Evolutionary conservation across 2,797 vertebrate species (phyloP), one percentile per base, ranked within the genome.

Genomic region (Streptopelia turtur): DNA sequence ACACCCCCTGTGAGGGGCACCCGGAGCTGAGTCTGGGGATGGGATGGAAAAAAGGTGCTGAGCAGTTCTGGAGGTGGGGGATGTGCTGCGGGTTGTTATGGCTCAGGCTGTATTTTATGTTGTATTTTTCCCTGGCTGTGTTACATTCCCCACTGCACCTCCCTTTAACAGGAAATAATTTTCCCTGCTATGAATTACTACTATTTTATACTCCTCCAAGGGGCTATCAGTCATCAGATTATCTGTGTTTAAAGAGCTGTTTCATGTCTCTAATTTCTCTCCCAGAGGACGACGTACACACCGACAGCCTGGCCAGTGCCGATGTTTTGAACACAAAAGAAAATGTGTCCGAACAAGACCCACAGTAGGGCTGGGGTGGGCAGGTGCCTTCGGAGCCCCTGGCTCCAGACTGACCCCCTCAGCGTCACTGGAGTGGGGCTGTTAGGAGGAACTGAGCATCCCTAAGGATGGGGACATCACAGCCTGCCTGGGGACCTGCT

Each of bases 11-110:
- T 1, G 8, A 41, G 41, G 16, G 27, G 21, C 30, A 4, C 16
- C 2, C 0, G 1, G 56, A 24, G 35, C 39, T 3, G 52, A 4
- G 11, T 2, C 13, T 6, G 1, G 35, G 27, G 35, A 28, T 0
- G 28, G 50, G 25, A 9, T 2, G 27, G 56, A 13, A 14, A 18
- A 66, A 52, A 31, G 33, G 35, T 10, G 50, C 39, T 23, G 45
- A 23, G 11, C 8, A 4, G 39, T 6, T 11, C 27, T 0, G 5
- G 31, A 47, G 16, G 16, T 6, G 33, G 11, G 25, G 14, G 28
- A 35, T 18, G 68, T 27, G 0, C 21, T 9, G 75, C 1, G 0
- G 4, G 68, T 4, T 9, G 11, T 1, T 22, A 10, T 1, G 21
- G 15, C n/a, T 87, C 1, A 1, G 63, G 75, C 14, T 70, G 20